Evolutionary conservation across 1,140 invertebrate genomes (phyloP).

Genomic region (Bombus polaris): DNA sequence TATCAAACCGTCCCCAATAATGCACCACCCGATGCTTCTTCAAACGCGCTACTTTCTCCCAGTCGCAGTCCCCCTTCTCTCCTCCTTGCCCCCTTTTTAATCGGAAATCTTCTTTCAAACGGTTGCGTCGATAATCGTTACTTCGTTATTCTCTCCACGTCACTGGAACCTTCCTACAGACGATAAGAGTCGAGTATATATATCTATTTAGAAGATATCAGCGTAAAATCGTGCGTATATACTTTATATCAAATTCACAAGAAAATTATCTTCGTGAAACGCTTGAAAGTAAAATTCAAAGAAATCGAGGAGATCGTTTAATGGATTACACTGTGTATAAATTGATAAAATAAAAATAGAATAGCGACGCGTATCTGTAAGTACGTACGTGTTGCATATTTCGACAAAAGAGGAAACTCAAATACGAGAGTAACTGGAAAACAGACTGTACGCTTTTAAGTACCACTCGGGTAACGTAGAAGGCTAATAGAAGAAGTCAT

Average conservation of each 20-base stretch:
- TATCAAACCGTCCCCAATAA: slow-evolving; percentile 67
- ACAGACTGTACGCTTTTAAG: slow-evolving; percentile 46
- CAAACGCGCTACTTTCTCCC: neutral
- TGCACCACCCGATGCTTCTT: slow-evolving; percentile 38
- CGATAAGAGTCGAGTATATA: no score
- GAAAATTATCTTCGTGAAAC: neutral
- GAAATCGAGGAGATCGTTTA: no score
- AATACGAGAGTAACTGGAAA: slow-evolving; percentile 23
- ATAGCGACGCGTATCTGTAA: neutral
- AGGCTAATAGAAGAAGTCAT: slow-evolving; percentile 80
- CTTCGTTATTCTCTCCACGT: neutral
- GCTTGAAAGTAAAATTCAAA: neutral
- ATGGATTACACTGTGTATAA: no score
- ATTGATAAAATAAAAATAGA: neutral
- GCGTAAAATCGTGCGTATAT: no score
- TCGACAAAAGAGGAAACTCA: neutral
- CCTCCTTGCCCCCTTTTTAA: fast-evolving
- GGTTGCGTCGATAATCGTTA: neutral
- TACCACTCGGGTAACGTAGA: slow-evolving; percentile 68
- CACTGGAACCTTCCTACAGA: no score
- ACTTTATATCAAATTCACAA: no score
- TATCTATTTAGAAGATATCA: no score
- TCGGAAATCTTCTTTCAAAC: neutral
- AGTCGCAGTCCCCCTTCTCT: no score
- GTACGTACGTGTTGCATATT: slow-evolving; percentile 1